Evolutionary conservation across 2,113 vertebrate genomes (phyloP).

Genomic region (Phoxinus phoxinus): DNA sequence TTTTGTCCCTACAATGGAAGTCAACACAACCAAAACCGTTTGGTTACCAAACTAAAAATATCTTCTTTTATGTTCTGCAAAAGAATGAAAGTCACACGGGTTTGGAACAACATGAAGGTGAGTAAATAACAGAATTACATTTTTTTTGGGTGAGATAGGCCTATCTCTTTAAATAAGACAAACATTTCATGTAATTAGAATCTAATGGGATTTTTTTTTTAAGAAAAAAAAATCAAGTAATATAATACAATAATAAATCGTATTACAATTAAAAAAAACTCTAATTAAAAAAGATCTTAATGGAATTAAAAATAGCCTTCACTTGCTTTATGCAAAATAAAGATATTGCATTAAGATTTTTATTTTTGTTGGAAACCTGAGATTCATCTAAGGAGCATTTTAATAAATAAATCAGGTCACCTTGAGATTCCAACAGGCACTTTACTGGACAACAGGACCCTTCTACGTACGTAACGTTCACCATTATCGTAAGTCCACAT

Average conservation of each 20-base stretch:
- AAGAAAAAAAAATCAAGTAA: too few relatives aligned
- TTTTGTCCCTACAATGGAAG: neutral
- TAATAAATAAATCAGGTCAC: constrained; percentile 42
- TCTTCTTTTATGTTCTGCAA: neutral
- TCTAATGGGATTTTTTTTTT: neutral
- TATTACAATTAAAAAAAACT: too few relatives aligned
- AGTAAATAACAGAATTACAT: neutral
- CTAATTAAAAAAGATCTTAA: too few relatives aligned
- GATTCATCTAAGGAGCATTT: neutral
- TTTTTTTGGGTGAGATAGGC: neutral
- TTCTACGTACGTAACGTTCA: constrained; percentile 18
- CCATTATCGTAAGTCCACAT: constrained; percentile 37
- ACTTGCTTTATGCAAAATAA: neutral
- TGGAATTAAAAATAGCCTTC: too few relatives aligned
- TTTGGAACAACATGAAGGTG: neutral
- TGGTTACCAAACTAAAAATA: neutral
- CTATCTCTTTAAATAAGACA: neutral
- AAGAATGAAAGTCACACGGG: neutral
- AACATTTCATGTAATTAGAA: neutral
- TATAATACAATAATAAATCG: too few relatives aligned
- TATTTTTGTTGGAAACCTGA: neutral
- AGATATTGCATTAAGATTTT: too few relatives aligned
- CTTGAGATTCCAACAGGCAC: constrained; percentile 39
- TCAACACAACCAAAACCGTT: neutral
- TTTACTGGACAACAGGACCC: constrained; percentile 21